Evolutionary conservation across 2,113 vertebrate species (phyloP), one percentile per base, ranked within the genome.

Genomic region (Rhodinocichla rosea): DNA sequence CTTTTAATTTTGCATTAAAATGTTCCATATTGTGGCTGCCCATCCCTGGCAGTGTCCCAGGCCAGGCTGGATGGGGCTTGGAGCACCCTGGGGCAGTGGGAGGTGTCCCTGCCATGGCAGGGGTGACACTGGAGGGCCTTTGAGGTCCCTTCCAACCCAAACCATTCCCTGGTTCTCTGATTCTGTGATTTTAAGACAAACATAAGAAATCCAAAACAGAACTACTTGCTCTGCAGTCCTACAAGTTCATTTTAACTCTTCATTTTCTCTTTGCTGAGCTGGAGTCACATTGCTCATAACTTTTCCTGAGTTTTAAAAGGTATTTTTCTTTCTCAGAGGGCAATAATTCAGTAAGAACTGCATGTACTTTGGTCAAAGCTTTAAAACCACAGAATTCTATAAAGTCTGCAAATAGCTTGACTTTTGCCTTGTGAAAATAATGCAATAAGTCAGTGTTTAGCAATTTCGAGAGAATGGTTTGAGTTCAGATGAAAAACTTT

Each of bases 301-400:
- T 74, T 42, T 59, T 30, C n/a, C 47, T 7, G 12, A 65, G 45
- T 83, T 93, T 73, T n/a, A 17, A 52, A 74, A 71, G 13, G 10
- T 27, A 15, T 42, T 94, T 93, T 94, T 62, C 57, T 80, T 73
- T 45, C 74, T 32, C 55, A 12, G 63, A 52, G 40, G 13, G 45
- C 70, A 90, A 1, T 52, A 68, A 91, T 71, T 71, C 3, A 5
- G 69, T 52, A 68, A 90, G 90, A 95, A 92, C 78, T 92, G 52
- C 47, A 24, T 83, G 92, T 90, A 50, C 91, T 86, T 83, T 69
- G 3, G 17, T 89, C 35, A 81, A 56, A 86, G 28, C 39, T 74
- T 73, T 83, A 30, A 95, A 96, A 94, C 92, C 95, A 74, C 94
- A 86, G 42, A 70, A 19, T 63, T 74, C 28, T 73, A 19, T 79